Conservation (phyloP, 2,888 invertebrate genomes). For the Spodoptera exigua region DNA sequence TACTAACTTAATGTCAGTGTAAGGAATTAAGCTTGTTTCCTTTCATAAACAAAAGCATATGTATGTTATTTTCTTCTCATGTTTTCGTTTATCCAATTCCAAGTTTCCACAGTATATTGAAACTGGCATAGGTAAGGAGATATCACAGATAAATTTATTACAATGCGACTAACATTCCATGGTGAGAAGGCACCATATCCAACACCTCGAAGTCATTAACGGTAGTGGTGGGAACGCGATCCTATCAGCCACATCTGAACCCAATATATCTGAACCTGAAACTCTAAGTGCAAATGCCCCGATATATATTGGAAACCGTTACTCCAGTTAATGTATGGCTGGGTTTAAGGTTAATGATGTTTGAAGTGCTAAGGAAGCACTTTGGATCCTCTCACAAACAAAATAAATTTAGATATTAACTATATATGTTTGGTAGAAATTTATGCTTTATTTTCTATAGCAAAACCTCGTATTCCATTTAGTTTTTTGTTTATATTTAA, state of each 20-base stretch:
- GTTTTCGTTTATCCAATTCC: no score
- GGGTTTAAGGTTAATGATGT: conserved; percentile 45
- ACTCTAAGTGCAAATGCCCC: conserved; percentile 40
- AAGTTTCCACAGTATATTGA: no score
- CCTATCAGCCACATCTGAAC: conserved; percentile 46
- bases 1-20: no score
- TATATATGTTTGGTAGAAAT: no score
- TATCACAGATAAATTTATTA: background rate
- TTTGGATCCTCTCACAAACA: background rate
- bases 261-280: conserved; percentile 50
- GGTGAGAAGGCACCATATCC: conserved; percentile 27
- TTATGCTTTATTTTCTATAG: no score
- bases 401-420: background rate
- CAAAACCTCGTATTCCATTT: no score
- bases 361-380: conserved; percentile 15
- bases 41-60: no score
- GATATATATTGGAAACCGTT: conserved; percentile 46
- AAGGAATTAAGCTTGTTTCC: no score
- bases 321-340: conserved; percentile 47
- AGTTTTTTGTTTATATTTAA: background rate
- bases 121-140: no score
- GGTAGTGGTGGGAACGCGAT: conserved; percentile 48
- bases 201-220: conserved; percentile 52
- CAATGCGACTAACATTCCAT: conserved; percentile 17
- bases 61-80: conserved; percentile 1